Evolutionary conservation across 2,113 vertebrate genomes (phyloP).

Genomic region (Acanthisitta chloris): DNA sequence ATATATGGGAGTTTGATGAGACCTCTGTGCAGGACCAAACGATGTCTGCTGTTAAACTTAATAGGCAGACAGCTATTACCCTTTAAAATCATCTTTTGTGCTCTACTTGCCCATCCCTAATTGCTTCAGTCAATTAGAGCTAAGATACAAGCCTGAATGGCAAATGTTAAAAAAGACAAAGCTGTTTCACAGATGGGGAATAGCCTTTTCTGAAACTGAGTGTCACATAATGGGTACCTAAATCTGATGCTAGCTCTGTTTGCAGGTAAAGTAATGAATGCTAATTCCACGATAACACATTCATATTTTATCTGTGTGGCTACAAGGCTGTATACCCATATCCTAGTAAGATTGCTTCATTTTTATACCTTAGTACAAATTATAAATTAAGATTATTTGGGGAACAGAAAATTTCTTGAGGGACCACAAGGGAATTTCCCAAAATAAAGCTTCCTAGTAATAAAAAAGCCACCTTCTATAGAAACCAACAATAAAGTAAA

Average conservation of each 20-base stretch:
- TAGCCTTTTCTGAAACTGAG: not conserved
- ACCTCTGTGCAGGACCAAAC: not conserved
- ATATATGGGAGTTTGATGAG: not conserved
- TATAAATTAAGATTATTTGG: not conserved
- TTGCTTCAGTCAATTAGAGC: not conserved
- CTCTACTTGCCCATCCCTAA: not conserved
- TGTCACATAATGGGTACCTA: not conserved
- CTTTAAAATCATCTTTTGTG: not conserved
- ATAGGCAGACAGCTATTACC: not conserved
- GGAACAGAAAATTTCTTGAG: not conserved
- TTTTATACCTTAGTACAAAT: not conserved
- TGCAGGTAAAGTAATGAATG: not conserved
- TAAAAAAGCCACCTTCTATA: not conserved
- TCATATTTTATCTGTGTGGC: not conserved
- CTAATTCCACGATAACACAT: not conserved
- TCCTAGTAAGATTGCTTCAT: not conserved
- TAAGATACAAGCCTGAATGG: not conserved
- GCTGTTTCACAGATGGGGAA: not conserved
- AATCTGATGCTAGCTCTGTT: not conserved
- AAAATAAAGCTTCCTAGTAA: not conserved
- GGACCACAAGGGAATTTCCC: not conserved
- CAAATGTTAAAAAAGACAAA: not conserved
- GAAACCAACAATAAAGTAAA: not conserved
- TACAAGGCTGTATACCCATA: not conserved
- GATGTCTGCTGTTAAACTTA: not conserved